Conservation (phyloP, 2,888 invertebrate species). For the Cyaniris semiargus region DNA sequence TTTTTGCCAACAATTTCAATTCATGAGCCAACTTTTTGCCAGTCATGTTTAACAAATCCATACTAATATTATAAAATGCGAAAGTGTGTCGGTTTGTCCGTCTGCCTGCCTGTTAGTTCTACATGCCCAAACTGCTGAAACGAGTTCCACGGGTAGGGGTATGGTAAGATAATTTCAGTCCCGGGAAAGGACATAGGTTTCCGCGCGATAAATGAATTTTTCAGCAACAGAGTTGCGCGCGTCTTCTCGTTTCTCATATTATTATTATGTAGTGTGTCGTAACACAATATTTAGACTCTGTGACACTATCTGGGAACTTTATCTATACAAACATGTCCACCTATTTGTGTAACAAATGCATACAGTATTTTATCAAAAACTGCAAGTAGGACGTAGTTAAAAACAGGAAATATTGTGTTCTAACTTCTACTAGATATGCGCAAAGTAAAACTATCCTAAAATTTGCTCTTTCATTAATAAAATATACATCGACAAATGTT, state of each 20-base stretch:
- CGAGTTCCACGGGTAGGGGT: too few species aligned
- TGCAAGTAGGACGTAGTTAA: neutral
- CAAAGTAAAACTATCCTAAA: too few species aligned
- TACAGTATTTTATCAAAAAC: conserved; percentile 26
- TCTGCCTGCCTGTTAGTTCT: too few species aligned
- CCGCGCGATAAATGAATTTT: too few species aligned
- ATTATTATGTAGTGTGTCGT: neutral
- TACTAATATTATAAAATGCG: too few species aligned
- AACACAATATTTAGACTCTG: conserved; percentile 16
- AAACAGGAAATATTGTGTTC: neutral
- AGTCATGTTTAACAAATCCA: neutral
- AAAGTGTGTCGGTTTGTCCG: too few species aligned
- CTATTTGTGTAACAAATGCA: conserved; percentile 4
- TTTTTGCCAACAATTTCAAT: neutral
- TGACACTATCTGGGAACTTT: conserved; percentile 13
- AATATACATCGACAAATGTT: too few species aligned
- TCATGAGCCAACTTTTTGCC: neutral
- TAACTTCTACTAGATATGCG: neutral
- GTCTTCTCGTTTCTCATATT: neutral
- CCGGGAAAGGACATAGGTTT: too few species aligned
- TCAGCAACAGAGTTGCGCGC: neutral
- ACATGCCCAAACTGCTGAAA: too few species aligned
- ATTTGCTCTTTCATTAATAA: too few species aligned
- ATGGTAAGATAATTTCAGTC: too few species aligned
- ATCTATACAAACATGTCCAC: conserved; percentile 20